phyloP scores from a whole-genome alignment of 2,888 invertebrate genomes.

The Hedya salicella region DNA sequence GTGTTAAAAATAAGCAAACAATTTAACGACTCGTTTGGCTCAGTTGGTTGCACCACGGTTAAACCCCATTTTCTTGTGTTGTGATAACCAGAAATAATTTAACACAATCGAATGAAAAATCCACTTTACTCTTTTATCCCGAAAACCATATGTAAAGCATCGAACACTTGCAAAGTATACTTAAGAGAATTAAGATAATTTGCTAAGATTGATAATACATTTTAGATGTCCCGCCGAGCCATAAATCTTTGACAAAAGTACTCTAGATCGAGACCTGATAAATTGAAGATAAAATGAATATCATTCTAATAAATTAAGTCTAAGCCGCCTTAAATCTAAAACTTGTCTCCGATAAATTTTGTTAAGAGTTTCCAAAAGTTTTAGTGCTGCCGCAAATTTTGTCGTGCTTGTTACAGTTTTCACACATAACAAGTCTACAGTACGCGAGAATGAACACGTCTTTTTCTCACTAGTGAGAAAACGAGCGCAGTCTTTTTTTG shows the following conservation, averaged over 20 bases:
- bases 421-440: constrained; percentile 11
- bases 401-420: neutral
- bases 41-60: too few relatives aligned
- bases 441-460: neutral
- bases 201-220: neutral
- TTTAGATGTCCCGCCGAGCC: neutral
- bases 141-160: too few relatives aligned
- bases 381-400: constrained; percentile 32
- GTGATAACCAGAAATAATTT: too few relatives aligned
- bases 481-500: too few relatives aligned
- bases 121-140: too few relatives aligned
- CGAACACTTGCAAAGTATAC: neutral
- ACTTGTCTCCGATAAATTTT: constrained; percentile 38
- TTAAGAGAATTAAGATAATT: neutral
- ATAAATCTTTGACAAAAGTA: constrained; percentile 6
- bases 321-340: constrained; percentile 33
- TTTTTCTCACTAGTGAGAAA: too few relatives aligned
- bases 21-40: too few relatives aligned
- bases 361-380: constrained; percentile 36
- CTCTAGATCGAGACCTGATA: constrained; percentile 10
- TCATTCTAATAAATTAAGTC: constrained; percentile 30
- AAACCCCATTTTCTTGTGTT: too few relatives aligned
- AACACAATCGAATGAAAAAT: too few relatives aligned
- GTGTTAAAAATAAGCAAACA: too few relatives aligned
- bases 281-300: constrained; percentile 9